These are phyloP conservation scores for Aromia moschata DNA, from an alignment of 2,888 invertebrate species.

Conservation along the genomic window DNA sequence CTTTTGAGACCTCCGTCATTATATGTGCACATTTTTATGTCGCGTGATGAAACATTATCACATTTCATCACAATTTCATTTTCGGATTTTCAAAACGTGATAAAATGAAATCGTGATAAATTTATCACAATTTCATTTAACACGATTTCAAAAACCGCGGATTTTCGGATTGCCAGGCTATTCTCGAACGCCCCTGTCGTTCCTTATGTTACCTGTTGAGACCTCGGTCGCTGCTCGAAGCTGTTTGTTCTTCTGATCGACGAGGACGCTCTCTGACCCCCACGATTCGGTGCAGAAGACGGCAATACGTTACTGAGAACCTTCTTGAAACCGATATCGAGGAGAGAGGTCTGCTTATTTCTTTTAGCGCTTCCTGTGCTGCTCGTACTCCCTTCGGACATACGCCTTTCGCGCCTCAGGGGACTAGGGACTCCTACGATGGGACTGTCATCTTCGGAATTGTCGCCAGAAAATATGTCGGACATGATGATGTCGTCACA, in stretches of 20 bases:
- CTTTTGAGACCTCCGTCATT: too few relatives aligned
- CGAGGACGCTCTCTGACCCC: background rate
- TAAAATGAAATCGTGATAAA: too few relatives aligned
- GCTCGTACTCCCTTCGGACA: constrained; percentile 9
- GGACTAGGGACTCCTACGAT: background rate
- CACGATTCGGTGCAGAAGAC: background rate
- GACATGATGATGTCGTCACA: background rate
- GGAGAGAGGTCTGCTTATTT: constrained; percentile 70
- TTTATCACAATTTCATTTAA: too few relatives aligned
- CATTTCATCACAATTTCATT: too few relatives aligned
- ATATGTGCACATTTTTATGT: too few relatives aligned
- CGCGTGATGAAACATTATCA: too few relatives aligned
- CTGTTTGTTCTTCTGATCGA: constrained; percentile 23
- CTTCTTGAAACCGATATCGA: constrained; percentile 71
- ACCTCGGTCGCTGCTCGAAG: constrained; percentile 29
- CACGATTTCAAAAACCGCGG: too few relatives aligned
- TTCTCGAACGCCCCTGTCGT: too few relatives aligned
- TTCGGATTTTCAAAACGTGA: too few relatives aligned
- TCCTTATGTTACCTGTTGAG: too few relatives aligned
- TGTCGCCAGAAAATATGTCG: background rate
- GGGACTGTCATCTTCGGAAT: constrained; percentile 7
- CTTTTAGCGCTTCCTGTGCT: constrained; percentile 47
- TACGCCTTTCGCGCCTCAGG: background rate
- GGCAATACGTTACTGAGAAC: constrained; percentile 26
- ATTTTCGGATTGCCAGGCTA: too few relatives aligned